Conservation (phyloP, 92 coral and sea anemone genomes). For the Chrysogorgia sp. region DNA sequence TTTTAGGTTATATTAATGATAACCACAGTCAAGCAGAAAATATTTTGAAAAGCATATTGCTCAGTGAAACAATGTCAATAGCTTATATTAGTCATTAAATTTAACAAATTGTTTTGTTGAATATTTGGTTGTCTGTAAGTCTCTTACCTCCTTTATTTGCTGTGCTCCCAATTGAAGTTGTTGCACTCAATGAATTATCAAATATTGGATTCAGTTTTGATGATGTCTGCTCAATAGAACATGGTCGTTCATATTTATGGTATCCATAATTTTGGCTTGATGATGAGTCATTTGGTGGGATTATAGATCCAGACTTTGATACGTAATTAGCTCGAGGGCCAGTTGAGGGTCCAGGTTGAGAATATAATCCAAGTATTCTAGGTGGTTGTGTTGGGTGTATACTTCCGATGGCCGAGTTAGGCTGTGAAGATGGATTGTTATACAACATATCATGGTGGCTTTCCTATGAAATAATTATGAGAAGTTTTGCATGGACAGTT, state of each 20-base stretch:
- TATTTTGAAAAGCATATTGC: too few relatives aligned
- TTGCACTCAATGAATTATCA: slow-evolving; percentile 19
- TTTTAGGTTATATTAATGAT: too few relatives aligned
- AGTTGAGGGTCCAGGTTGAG: background rate
- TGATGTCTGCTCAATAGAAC: background rate
- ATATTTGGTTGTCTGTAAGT: too few relatives aligned
- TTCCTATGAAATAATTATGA: too few relatives aligned
- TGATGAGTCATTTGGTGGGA: background rate
- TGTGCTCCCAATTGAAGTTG: background rate
- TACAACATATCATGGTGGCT: background rate
- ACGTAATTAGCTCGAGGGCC: background rate
- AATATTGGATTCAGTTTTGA: slow-evolving; percentile 6
- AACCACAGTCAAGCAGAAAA: too few relatives aligned
- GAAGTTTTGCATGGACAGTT: too few relatives aligned
- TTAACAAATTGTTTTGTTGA: too few relatives aligned
- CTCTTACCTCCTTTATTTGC: slow-evolving; percentile 17
- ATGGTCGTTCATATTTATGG: background rate
- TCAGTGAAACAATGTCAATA: too few relatives aligned
- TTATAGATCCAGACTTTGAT: background rate
- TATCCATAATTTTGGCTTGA: background rate
- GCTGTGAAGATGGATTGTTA: background rate
- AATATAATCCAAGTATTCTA: background rate
- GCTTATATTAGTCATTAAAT: too few relatives aligned
- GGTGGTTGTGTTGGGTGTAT: background rate
- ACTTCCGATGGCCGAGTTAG: background rate